phyloP scores from a whole-genome alignment of 2,797 vertebrate species.

The Scolopax rusticola region DNA sequence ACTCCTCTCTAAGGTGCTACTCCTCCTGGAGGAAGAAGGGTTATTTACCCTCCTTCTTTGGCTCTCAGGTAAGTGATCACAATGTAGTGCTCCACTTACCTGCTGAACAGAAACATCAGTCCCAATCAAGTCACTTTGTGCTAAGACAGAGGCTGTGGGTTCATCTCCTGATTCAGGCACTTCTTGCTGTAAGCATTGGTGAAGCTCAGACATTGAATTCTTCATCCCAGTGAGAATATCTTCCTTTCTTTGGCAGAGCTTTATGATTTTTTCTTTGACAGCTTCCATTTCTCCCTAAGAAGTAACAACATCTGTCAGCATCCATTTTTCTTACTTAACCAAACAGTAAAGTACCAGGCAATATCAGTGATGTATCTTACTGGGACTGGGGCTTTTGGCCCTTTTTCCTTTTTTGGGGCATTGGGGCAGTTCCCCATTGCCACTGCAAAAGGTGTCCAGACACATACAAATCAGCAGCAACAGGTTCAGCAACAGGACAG shows the following conservation, averaged over 20 bases:
- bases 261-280: constrained; percentile 75
- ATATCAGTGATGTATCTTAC: constrained; percentile 42
- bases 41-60: not conserved
- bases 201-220: constrained; percentile 72
- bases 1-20: not conserved
- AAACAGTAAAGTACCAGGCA: not conserved
- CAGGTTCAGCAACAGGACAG: not conserved
- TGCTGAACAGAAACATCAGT: constrained; percentile 54
- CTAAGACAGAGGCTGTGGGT: not conserved
- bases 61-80: not conserved
- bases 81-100: constrained; percentile 42
- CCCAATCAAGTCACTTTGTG: constrained; percentile 21
- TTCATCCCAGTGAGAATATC: constrained; percentile 71
- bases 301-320: constrained; percentile 37
- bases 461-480: not conserved
- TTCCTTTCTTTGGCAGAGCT: constrained; percentile 79
- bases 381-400: not conserved
- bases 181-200: constrained; percentile 68
- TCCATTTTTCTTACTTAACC: not conserved
- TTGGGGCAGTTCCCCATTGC: constrained; percentile 58
- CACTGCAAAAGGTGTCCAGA: not conserved
- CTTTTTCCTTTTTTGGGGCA: constrained; percentile 7
- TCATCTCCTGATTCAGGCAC: constrained; percentile 57
- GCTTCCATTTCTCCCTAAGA: constrained; percentile 73
- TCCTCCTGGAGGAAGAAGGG: constrained; percentile 2